These are phyloP conservation scores for Dreissena rostriformis DNA, from an alignment of 1,140 invertebrate species.

Conservation along the genomic window DNA sequence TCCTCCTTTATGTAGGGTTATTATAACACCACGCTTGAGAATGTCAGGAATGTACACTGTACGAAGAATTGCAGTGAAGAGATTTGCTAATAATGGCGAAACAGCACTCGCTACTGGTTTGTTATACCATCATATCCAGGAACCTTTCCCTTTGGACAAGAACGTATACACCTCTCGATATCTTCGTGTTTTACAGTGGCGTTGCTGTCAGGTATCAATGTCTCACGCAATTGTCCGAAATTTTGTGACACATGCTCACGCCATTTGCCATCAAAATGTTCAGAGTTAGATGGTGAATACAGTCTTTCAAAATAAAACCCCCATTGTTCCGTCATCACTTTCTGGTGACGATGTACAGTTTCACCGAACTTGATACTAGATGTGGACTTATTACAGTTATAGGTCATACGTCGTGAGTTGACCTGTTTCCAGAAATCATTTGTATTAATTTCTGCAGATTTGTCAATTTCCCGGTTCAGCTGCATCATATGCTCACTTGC, in stretches of 20 bases:
- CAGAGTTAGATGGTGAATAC: too few relatives aligned
- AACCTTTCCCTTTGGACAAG: conserved; percentile 9
- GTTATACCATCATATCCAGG: background rate
- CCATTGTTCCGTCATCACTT: too few relatives aligned
- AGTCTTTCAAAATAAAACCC: too few relatives aligned
- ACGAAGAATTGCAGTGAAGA: background rate
- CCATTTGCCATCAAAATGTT: too few relatives aligned
- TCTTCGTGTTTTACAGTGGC: background rate
- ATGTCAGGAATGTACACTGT: background rate
- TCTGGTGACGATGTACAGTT: too few relatives aligned
- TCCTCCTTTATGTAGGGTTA: conserved; percentile 35
- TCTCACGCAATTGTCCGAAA: too few relatives aligned
- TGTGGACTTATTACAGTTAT: too few relatives aligned
- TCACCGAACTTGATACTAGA: too few relatives aligned
- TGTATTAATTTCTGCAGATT: background rate
- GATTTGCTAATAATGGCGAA: background rate
- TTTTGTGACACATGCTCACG: too few relatives aligned
- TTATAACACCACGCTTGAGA: conserved; percentile 20
- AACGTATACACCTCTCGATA: background rate
- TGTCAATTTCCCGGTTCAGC: background rate
- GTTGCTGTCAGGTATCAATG: background rate
- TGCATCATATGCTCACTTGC: background rate
- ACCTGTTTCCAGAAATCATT: conserved; percentile 1
- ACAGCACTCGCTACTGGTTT: background rate
- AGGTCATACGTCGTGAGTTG: background rate